Evolutionary conservation across 2,797 vertebrate species (phyloP), one percentile per base, ranked within the genome.

Genomic region (Rhinophrynus dorsalis): DNA sequence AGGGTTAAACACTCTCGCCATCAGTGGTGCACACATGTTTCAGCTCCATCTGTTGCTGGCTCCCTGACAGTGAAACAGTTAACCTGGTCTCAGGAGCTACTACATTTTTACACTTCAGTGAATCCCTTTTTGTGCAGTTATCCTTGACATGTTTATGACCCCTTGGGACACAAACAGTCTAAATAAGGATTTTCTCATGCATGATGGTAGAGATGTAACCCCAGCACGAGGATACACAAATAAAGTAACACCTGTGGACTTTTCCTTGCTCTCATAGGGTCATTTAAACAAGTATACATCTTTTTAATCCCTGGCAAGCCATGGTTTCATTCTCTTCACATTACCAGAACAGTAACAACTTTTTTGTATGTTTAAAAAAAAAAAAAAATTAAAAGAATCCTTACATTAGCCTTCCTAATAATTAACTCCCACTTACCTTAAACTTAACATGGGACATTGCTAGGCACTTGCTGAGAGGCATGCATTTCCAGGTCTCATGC

Each of bases 101-200:
- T 65, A n/a, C 23, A 44, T 42, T 55, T 60, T 72, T 72, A 50
- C 68, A 64, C 60, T 47, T 58, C 24, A 44, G 23, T 58, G 44
- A 58, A 42, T 65, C 42, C 47, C 30, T 32, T 26, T 24, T 58
- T 51, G 52, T 38, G 44, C 61, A 54, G 51, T 54, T 72, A 38
- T 59, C 56, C 10, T 45, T 72, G 69, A 72, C 69, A 72, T 72
- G 69, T 72, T 72, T 65, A 56, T 48, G 63, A 51, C 54, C 68
- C 44, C 52, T 26, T 52, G 69, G 69, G 69, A 65, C 38, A 65
- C 60, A 55, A 65, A 48, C 38, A 72, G 61, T 65, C 61, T 72
- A 72, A 72, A 72, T 72, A 72, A 63, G 47, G 61, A 13, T 54
- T 65, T 72, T 61, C 48, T 72, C 61, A 65, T 72, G 54, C 51